Evolutionary conservation across 2,888 invertebrate species (phyloP), one percentile per base, ranked within the genome.

Genomic region (Aproaerema taeniolella): DNA sequence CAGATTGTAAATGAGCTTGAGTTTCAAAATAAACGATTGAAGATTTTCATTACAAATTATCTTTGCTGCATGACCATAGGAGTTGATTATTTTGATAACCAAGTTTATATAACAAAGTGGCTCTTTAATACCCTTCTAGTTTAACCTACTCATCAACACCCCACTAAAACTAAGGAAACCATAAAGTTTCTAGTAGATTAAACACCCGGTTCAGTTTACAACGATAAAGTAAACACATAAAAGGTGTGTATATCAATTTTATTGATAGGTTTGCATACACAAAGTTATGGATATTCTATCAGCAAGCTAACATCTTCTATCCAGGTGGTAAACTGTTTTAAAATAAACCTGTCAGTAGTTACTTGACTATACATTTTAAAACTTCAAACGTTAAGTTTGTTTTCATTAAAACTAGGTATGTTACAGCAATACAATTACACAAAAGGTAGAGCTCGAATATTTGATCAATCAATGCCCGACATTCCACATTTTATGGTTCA

Each of bases 401-500:
- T n/a, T n/a, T n/a, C 5, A 8, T 33, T 25, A 13, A 33, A 25
- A 12, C 33, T 33, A 14, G 12, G 7, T n/a, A n/a, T n/a, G n/a
- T n/a, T n/a, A n/a, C n/a, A n/a, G n/a, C n/a, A n/a, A n/a, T n/a
- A n/a, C n/a, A n/a, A n/a, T n/a, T n/a, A n/a, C n/a, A n/a, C n/a
- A n/a, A n/a, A n/a, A n/a, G n/a, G n/a, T 35, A 14, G 16, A 35
- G 49, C 57, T 52, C 52, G 52, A 53, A 52, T 45, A 61, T 71
- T 67, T 67, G 69, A 69, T 69, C 68, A 65, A 71, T 69, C 63
- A 55, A 56, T 63, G 56, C 41, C 39, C 63, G 49, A 61, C 59
- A 55, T 54, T 63, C 56, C 55, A 52, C 45, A 43, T 67, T 79
- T 75, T 74, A 77, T 66, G 67, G 59, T 58, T 61, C 67, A 72